phyloP scores from a whole-genome alignment of 2,113 vertebrate species.

The Sylvia atricapilla region DNA sequence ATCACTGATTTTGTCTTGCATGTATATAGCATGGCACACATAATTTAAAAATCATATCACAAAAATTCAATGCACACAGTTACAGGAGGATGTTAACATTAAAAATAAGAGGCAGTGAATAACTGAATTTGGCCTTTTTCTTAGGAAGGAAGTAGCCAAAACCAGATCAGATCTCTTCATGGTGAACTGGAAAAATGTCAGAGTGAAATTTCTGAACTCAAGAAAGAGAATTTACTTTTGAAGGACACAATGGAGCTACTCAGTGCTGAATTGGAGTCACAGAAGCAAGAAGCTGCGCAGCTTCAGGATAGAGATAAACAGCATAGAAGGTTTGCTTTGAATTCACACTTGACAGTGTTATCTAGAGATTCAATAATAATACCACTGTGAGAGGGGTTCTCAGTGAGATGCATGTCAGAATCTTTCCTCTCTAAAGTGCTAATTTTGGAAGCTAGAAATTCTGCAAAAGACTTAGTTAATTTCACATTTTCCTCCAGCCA shows the following conservation, averaged over 20 bases:
- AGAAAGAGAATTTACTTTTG: slow-evolving; percentile 82
- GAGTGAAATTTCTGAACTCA: slow-evolving; percentile 75
- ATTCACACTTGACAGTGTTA: background rate
- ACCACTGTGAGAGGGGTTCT: background rate
- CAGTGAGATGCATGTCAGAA: background rate
- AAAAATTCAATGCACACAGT: background rate
- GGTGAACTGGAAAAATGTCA: slow-evolving; percentile 78
- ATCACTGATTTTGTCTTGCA: background rate
- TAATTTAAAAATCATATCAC: background rate
- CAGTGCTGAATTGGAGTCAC: slow-evolving; percentile 73
- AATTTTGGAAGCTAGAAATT: background rate
- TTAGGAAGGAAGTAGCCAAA: slow-evolving; percentile 83
- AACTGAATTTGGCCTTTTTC: background rate
- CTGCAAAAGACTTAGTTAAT: background rate
- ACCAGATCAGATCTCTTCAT: slow-evolving; percentile 79
- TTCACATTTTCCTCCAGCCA: background rate
- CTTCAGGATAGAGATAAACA: slow-evolving; percentile 80
- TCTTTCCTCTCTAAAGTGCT: background rate
- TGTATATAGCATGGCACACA: background rate
- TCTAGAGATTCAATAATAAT: background rate
- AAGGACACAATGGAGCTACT: slow-evolving; percentile 77
- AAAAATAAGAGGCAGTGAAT: background rate
- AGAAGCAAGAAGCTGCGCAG: slow-evolving; percentile 79
- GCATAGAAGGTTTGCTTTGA: slow-evolving; percentile 73
- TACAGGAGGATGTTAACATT: background rate